Base-by-base conservation (phyloP, 2,888 invertebrate genomes). In the Volucella zonaria region DNA sequence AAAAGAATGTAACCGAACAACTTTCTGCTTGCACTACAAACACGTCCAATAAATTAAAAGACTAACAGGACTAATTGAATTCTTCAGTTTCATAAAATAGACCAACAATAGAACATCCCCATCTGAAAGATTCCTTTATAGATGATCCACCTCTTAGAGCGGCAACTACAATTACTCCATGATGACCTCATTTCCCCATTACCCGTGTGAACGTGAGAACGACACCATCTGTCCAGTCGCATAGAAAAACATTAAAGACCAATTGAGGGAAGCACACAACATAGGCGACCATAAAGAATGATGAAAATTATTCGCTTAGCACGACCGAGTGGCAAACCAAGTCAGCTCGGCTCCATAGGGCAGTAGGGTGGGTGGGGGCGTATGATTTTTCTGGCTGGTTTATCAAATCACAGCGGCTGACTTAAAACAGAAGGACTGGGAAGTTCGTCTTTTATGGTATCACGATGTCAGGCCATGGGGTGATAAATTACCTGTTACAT, bases 401-500 rank as follows among this genome's bases (percentile, higher is more conserved):
- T 77, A 49, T 67, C 47, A 68, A 80, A 79, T 79, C 73, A 67
- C 73, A 40, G 73, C 54, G 40, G 52, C 56, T 47, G 43, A 59
- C 56, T 43, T 47, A 51, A 42, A 77, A 45, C 9, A 42, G 23
- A 15, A 11, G 31, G 47, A 4, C n/a, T 12, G n/a, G 23, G 49
- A 23, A 67, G 12, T 52, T 64, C 58, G 51, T 23, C 45, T 51
- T 47, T 76, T 61, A 68, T 61, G 38, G 54, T 38, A 70, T 64
- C 77, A 56, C 52, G 11, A 38, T 66, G 59, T 71, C 59, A 52
- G 58, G 38, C 2, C 43, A 23, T 58, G 52, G 10, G 59, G 56
- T 80, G 74, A 80, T 80, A 74, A 74, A 80, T 79, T 67, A 59
- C 71, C 64, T 71, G 56, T 43, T 59, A 58, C 78, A 78, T 66